Evolutionary conservation across 1,140 invertebrate species (phyloP), one percentile per base, ranked within the genome.

Genomic region (Aphelinus atriplicis): DNA sequence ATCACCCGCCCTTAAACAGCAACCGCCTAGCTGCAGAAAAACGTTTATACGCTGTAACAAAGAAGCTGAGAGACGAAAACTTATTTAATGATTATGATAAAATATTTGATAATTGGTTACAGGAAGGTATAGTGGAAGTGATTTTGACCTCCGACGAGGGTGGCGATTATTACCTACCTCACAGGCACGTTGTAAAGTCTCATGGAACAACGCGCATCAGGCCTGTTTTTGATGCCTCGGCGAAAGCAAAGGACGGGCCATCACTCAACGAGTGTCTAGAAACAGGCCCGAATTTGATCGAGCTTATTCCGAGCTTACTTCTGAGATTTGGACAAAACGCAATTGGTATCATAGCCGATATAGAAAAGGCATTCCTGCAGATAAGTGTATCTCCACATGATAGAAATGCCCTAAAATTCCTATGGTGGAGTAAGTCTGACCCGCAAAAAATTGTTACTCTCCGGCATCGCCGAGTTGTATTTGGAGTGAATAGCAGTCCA

Each of bases 271-370:
- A 67, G 26, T 56, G 65, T 9, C 7, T 75, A 2, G 56, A 73
- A 71, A 77, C 67, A 51, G 84, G 84, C 6, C 71, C 76, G 5
- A 87, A 88, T 78, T 71, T 87, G 2, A 77, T 87, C 5, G 84
- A 88, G 70, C 43, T 79, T 0, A 84, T 88, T 7, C 82, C 84
- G 7, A 57, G 77, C 2, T 69, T 87, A 43, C 60, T 89, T 6
- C 7, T 83, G 5, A 66, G 78, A 48, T 89, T 89, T 76, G 65
- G 85, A 64, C 70, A 61, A 60, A 78, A 80, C 2, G 78, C 69
- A 56, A 81, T 85, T 67, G 86, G 82, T 42, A 77, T 88, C 0
- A 80, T 79, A 6, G 79, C 85, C 6, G 87, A 89, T 62, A 87
- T 88, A 42, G 58, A 10, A 26, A 61, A 61, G n/a, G 3, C n/a